Evolutionary conservation across 2,797 vertebrate genomes (phyloP), one percentile per base, ranked within the genome.

Genomic region (Arrhamphus sclerolepis): DNA sequence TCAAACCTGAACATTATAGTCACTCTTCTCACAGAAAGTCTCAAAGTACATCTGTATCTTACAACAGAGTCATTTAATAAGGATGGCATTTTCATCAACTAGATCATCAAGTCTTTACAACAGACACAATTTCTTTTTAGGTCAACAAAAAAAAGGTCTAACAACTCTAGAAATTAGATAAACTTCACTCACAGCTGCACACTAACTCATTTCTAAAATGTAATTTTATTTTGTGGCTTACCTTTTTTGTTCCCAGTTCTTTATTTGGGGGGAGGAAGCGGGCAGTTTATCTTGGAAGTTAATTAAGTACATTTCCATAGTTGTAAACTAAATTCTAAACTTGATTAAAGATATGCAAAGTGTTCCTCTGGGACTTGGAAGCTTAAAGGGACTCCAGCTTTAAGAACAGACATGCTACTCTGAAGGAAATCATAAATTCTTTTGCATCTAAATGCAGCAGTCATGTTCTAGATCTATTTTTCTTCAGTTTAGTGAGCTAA

Each of bases 171-270:
- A 2, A 55, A 31, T 22, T 66, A 56, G 8, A 8, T 38, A 58
- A 0, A 38, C 34, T 38, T 38, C 13, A 38, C 48, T 46, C 54
- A 57, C 55, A 55, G 55, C 41, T 46, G 28, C 58, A 17, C 56
- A 59, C 34, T 18, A 28, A 42, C 39, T 8, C 39, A 66, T 21
- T 66, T 40, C 58, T 70, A 57, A 74, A 57, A 29, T 77, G 54
- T 69, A 67, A 20, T 55, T 77, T 67, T 64, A 85, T 65, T 67
- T 59, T 75, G 87, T 89, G 84, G 85, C 81, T 87, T 56, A 28
- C 39, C 55, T 85, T 80, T 80, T 60, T 80, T 63, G 10, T 46
- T 55, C 65, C 55, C 61, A 49, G 21, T 64, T 69, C 78, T 63
- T 46, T 31, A 28, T 39, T 56, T 5, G 43, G 59, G 65, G 77